phyloP scores from a whole-genome alignment of 2,113 vertebrate species.

The rabbit (Oryctolagus cuniculus) region DNA sequence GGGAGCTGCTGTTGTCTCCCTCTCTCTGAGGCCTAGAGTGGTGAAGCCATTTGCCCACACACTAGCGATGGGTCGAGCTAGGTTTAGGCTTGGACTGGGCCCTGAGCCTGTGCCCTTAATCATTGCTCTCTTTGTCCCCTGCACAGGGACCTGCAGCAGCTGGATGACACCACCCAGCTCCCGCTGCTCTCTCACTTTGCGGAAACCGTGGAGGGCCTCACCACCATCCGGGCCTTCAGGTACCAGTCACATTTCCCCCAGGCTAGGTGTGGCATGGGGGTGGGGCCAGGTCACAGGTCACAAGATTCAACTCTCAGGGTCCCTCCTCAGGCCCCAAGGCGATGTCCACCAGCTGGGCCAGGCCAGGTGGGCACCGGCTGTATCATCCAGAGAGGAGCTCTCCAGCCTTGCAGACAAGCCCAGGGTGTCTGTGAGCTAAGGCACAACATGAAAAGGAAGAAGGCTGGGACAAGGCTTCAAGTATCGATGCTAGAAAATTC shows the following conservation, averaged over 20 bases:
- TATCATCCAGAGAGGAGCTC: background rate
- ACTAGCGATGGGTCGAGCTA: background rate
- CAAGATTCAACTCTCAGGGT: background rate
- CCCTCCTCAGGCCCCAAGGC: background rate
- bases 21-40: background rate
- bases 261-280: too few species aligned
- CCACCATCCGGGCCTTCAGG: constrained; percentile 98
- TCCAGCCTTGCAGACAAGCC: background rate
- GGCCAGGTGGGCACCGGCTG: background rate
- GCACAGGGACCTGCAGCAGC: constrained; percentile 96
- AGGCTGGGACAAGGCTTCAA: background rate
- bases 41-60: background rate
- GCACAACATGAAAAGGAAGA: background rate
- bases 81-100: background rate
- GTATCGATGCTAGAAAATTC: background rate
- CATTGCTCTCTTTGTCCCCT: background rate
- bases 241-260: constrained; percentile 73
- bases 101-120: background rate
- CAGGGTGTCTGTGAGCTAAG: background rate
- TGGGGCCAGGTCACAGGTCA: background rate
- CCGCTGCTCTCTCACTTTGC: constrained; percentile 97
- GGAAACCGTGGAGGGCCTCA: constrained; percentile 97
- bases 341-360: background rate
- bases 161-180: constrained; percentile 97
- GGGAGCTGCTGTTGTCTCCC: background rate